phyloP scores from a whole-genome alignment of 2,888 invertebrate species.

The Lissocephala sabroskyi region DNA sequence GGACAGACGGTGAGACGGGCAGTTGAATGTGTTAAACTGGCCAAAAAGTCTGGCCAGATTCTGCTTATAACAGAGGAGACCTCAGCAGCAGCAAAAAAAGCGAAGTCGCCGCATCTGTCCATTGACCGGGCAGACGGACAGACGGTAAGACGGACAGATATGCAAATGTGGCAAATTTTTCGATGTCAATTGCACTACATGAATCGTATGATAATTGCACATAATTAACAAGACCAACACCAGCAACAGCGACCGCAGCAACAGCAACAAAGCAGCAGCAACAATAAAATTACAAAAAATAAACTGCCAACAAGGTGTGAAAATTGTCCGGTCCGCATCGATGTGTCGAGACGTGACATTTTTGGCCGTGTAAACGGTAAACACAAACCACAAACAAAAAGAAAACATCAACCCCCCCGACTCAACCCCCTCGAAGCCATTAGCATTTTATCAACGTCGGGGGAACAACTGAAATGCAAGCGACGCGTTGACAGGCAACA shows the following conservation, averaged over 20 bases:
- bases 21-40: too few relatives aligned
- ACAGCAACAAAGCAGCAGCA: not conserved
- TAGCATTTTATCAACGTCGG: conserved; percentile 52
- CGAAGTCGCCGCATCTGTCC: conserved; percentile 3
- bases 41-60: too few relatives aligned
- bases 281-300: not conserved
- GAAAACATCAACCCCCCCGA: too few relatives aligned
- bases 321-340: conserved; percentile 20
- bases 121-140: too few relatives aligned
- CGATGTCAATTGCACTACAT: conserved; percentile 8
- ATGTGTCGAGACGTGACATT: conserved; percentile 37
- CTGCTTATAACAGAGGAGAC: too few relatives aligned
- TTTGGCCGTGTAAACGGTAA: conserved; percentile 14
- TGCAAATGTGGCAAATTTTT: conserved; percentile 25
- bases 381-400: conserved; percentile 18
- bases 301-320: conserved; percentile 28
- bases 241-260: too few relatives aligned
- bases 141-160: conserved; percentile 7
- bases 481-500: too few relatives aligned
- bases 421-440: too few relatives aligned
- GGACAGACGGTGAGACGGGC: conserved; percentile 2
- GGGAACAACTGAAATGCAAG: too few relatives aligned
- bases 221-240: conserved; percentile 25
- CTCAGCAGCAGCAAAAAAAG: too few relatives aligned
- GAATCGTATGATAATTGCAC: conserved; percentile 23